phyloP scores from a whole-genome alignment of 2,797 vertebrate species.

The Liparis tanakae region DNA sequence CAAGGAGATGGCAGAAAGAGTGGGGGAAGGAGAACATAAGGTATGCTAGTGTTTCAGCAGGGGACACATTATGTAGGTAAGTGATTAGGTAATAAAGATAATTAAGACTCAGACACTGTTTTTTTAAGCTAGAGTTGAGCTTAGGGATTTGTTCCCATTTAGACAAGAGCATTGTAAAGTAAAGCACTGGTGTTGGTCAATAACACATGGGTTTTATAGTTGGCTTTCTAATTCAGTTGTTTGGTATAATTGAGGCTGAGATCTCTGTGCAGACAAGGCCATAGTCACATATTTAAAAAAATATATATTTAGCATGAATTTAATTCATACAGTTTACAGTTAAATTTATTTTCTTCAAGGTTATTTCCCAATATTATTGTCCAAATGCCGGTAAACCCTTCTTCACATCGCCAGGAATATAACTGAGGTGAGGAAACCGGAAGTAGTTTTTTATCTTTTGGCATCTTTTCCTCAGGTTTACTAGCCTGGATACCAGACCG shows the following conservation, averaged over 20 bases:
- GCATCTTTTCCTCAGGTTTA: not conserved
- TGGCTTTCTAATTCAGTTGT: not conserved
- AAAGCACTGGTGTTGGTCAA: not conserved
- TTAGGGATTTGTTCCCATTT: not conserved
- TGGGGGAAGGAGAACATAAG: not conserved
- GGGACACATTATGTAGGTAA: slow-evolving; percentile 2
- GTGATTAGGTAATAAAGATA: slow-evolving; percentile 10
- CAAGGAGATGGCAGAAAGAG: slow-evolving; percentile 2
- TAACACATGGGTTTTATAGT: not conserved
- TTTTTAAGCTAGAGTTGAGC: not conserved
- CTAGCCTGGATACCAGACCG: too few relatives aligned
- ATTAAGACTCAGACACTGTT: not conserved
- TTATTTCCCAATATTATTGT: not conserved
- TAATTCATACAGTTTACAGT: not conserved
- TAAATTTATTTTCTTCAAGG: not conserved
- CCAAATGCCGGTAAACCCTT: not conserved
- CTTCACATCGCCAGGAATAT: not conserved
- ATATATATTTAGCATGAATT: not conserved
- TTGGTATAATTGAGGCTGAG: not conserved
- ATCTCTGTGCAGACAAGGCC: not conserved
- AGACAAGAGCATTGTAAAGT: not conserved
- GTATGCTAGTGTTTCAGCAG: not conserved
- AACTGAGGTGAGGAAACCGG: not conserved
- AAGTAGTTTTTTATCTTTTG: not conserved
- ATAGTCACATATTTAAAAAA: not conserved